phyloP scores from a whole-genome alignment of 1,140 invertebrate species.

The Rhagoletis pomonella region DNA sequence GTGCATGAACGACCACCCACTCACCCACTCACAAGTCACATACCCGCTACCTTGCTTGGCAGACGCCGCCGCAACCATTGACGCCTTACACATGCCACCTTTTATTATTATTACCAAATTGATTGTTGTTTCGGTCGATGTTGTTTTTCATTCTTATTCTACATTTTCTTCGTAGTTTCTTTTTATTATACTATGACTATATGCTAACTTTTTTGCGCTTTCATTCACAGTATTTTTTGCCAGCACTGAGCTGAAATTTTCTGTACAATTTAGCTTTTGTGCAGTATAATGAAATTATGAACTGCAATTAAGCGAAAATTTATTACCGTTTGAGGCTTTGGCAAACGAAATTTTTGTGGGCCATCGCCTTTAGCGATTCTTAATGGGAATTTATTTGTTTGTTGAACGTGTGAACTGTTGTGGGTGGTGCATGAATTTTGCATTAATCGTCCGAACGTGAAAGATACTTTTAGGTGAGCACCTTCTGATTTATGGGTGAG shows the following conservation, averaged over 20 bases:
- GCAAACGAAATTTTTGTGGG: slow-evolving; percentile 15
- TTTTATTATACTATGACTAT: neutral
- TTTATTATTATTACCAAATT: slow-evolving; percentile 30
- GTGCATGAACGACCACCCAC: neutral
- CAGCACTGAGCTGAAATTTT: neutral
- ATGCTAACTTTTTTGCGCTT: neutral
- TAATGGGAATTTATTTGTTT: slow-evolving; percentile 53
- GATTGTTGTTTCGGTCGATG: neutral
- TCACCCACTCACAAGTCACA: neutral
- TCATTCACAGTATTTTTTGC: neutral
- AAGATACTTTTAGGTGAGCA: neutral
- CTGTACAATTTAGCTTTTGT: neutral
- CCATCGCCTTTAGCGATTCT: neutral
- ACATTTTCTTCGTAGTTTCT: neutral
- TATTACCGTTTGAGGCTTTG: slow-evolving; percentile 42
- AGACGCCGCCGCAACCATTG: slow-evolving; percentile 3
- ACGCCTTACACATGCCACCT: slow-evolving; percentile 21
- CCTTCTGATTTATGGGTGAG: neutral
- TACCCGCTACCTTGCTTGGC: neutral
- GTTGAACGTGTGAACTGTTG: slow-evolving; percentile 6
- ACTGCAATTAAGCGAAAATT: slow-evolving; percentile 42
- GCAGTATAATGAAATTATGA: slow-evolving; percentile 37
- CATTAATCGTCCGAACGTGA: neutral
- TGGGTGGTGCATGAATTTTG: neutral
- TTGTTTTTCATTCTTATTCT: neutral